These are phyloP conservation scores for Xestobium rufovillosum DNA, from an alignment of 2,888 invertebrate species.

Conservation along the genomic window DNA sequence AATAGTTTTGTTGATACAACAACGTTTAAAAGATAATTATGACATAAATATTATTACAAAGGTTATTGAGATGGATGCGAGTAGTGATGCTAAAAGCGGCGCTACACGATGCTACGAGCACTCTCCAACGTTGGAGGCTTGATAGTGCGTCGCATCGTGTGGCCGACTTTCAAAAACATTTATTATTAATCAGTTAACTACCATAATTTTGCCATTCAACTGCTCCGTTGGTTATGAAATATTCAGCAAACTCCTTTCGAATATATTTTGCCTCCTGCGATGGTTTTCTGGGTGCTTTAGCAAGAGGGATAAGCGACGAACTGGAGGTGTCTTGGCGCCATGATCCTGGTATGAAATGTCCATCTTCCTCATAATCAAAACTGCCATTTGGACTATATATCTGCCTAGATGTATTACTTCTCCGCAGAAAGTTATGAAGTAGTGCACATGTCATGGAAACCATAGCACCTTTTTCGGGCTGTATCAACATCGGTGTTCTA, in stretches of 20 bases:
- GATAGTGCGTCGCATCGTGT: no score
- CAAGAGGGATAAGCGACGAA: slow-evolving; percentile 20
- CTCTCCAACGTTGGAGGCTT: no score
- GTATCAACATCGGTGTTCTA: slow-evolving; percentile 26
- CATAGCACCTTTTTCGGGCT: slow-evolving; percentile 25
- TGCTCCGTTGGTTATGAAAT: no score
- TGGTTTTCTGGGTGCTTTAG: slow-evolving; percentile 14
- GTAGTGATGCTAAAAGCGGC: no score
- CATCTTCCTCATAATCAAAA: slow-evolving; percentile 19
- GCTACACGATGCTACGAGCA: no score
- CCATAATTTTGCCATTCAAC: no score
- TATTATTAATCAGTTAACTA: no score
- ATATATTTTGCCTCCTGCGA: slow-evolving; percentile 20
- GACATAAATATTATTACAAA: no score
- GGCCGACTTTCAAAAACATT: no score
- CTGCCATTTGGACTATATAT: slow-evolving; percentile 24
- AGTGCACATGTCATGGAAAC: slow-evolving; percentile 31
- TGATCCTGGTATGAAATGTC: slow-evolving; percentile 12
- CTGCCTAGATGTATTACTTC: slow-evolving; percentile 22
- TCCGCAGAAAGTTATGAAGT: slow-evolving; percentile 29
- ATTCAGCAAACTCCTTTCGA: slow-evolving; percentile 24
- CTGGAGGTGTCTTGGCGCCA: slow-evolving; percentile 15
- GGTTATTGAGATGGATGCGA: no score
- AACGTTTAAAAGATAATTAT: no score
- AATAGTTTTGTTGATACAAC: no score